Conservation (phyloP, 1,140 invertebrate genomes). For the Hylaeus volcanicus region DNA sequence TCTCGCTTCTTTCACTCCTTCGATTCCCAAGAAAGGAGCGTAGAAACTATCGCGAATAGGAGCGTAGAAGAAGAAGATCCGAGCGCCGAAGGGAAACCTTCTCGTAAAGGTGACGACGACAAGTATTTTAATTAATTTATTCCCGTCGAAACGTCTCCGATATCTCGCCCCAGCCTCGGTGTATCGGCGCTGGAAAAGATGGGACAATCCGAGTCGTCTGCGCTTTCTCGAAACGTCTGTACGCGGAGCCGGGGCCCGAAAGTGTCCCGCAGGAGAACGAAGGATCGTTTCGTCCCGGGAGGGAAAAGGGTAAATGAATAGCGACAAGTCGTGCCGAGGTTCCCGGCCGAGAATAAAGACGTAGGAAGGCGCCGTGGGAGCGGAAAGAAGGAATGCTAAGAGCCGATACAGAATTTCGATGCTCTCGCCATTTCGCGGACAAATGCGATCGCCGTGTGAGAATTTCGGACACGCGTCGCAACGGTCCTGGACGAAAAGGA, state of each 20-base stretch:
- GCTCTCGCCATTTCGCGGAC: neutral
- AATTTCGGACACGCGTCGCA: neutral
- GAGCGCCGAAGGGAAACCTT: neutral
- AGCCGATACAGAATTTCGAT: slow-evolving; percentile 24
- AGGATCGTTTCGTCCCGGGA: slow-evolving; percentile 16
- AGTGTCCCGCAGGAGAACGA: slow-evolving; percentile 32
- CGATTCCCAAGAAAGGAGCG: no score
- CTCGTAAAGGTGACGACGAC: slow-evolving; percentile 3
- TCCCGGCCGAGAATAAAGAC: slow-evolving; percentile 39
- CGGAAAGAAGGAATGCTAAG: slow-evolving; percentile 18
- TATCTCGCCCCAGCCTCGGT: slow-evolving; percentile 20
- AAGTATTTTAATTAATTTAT: slow-evolving; percentile 24
- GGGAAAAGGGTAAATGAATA: slow-evolving; percentile 52
- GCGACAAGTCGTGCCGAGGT: slow-evolving; percentile 44
- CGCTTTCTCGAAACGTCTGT: slow-evolving; percentile 49
- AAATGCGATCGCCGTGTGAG: neutral
- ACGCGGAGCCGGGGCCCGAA: slow-evolving; percentile 6
- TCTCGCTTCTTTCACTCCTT: no score
- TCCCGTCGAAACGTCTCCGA: neutral
- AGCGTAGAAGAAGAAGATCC: no score
- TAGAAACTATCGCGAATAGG: neutral
- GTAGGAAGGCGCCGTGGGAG: slow-evolving; percentile 1
- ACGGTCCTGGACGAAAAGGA: neutral
- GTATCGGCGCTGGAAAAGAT: slow-evolving; percentile 23
- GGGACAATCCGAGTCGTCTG: slow-evolving; percentile 44